phyloP scores from a whole-genome alignment of 1,140 invertebrate species.

The Drosophila kanapiae region DNA sequence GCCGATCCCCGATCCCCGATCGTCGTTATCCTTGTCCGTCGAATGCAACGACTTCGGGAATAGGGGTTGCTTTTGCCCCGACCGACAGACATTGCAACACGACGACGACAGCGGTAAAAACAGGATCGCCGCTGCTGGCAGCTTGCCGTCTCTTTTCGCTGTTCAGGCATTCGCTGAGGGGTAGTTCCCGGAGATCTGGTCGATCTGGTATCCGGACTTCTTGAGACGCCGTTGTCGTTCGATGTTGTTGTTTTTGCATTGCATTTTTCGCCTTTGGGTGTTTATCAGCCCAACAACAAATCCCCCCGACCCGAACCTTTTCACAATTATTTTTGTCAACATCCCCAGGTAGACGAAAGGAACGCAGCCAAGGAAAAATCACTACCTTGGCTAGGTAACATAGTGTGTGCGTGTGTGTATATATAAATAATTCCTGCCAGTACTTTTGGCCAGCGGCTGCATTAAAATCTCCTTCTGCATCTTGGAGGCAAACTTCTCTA shows the following conservation, averaged over 20 bases:
- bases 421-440: slow-evolving; percentile 30
- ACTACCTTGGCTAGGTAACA: slow-evolving; percentile 54
- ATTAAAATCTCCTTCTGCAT: slow-evolving; percentile 19
- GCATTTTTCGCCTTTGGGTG: slow-evolving; percentile 65
- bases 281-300: slow-evolving; percentile 65
- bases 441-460: slow-evolving; percentile 57
- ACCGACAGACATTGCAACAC: slow-evolving; percentile 28
- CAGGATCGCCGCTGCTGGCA: slow-evolving; percentile 40
- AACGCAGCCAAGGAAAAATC: slow-evolving; percentile 43
- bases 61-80: slow-evolving; percentile 66
- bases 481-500: slow-evolving; percentile 24
- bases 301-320: slow-evolving; percentile 69
- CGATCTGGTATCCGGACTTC: slow-evolving; percentile 29
- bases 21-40: slow-evolving; percentile 68
- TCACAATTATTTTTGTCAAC: slow-evolving; percentile 80
- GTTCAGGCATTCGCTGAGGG: slow-evolving; percentile 8
- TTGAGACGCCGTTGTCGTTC: slow-evolving; percentile 39
- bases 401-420: background rate
- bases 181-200: slow-evolving; percentile 35
- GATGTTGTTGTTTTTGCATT: slow-evolving; percentile 67
- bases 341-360: slow-evolving; percentile 55
- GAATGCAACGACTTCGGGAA: slow-evolving; percentile 41
- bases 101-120: slow-evolving; percentile 34
- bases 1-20: slow-evolving; percentile 59
- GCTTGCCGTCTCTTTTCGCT: slow-evolving; percentile 6